Conservation (phyloP, 2,113 vertebrate genomes). For the Girardinichthys multiradiatus region DNA sequence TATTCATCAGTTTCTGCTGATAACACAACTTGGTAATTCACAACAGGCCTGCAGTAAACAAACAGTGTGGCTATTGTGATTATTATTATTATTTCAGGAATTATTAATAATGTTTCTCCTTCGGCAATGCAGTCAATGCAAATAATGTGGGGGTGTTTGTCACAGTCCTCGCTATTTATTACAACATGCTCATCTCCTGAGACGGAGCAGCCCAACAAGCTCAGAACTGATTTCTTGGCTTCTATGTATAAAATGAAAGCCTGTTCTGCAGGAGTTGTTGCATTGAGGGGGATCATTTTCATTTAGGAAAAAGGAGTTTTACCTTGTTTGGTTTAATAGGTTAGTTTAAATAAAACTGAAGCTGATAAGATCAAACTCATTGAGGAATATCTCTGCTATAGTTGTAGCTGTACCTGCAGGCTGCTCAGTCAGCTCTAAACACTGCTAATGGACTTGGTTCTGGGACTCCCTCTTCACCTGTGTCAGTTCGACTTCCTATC, state of each 20-base stretch:
- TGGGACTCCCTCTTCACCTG: no score
- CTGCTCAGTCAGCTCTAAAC: no score
- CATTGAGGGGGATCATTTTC: not conserved
- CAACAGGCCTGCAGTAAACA: not conserved
- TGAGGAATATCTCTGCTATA: no score
- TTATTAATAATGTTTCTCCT: constrained; percentile 8
- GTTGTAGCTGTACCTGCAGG: no score
- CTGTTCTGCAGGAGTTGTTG: not conserved
- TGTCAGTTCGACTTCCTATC: no score
- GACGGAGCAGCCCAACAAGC: not conserved
- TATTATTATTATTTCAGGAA: constrained; percentile 14
- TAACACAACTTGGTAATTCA: constrained; percentile 7
- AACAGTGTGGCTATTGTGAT: not conserved
- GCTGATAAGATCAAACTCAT: no score
- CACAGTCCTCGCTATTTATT: not conserved
- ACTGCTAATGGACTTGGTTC: no score
- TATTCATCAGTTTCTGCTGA: constrained; percentile 16
- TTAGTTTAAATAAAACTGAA: no score
- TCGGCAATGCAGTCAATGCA: constrained; percentile 17
- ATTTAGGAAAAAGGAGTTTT: not conserved
- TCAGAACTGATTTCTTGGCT: not conserved
- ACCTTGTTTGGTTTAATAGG: no score
- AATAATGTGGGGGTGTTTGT: not conserved
- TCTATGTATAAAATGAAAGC: no score
- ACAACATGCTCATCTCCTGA: not conserved